A percentile compares a stretch with the other conserved stretches of the same genome.
These are phyloP conservation scores for Nilaparvata lugens DNA, from an alignment of 1,140 invertebrate species.

Conservation along the genomic window DNA sequence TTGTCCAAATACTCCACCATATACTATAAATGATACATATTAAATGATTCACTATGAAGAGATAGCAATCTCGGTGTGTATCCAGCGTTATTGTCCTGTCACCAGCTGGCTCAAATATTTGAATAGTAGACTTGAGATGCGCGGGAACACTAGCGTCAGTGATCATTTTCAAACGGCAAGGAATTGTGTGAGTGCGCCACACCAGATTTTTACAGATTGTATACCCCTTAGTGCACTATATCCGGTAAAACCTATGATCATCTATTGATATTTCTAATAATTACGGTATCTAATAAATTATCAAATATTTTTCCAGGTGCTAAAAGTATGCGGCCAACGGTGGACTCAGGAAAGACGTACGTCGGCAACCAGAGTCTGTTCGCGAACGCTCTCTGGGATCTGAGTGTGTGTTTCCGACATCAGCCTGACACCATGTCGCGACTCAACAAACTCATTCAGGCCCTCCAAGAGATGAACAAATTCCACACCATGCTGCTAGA, in stretches of 20 bases:
- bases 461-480: constrained; percentile 80
- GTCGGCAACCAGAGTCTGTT: constrained; percentile 76
- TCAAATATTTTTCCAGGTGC: constrained; percentile 42
- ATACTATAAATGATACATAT: no score
- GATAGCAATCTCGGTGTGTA: no score
- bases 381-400: constrained; percentile 72
- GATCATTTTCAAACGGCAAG: no score
- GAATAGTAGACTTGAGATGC: no score
- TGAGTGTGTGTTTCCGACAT: constrained; percentile 66
- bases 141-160: no score
- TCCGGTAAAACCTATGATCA: no score
- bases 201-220: constrained; percentile 5
- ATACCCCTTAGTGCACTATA: no score
- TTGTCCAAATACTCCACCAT: no score
- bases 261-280: constrained; percentile 6
- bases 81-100: no score
- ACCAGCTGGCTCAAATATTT: no score
- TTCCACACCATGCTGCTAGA: constrained; percentile 84
- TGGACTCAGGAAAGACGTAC: constrained; percentile 80
- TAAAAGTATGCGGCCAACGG: constrained; percentile 77
- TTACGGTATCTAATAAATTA: constrained; percentile 2
- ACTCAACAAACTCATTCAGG: constrained; percentile 63
- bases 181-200: no score
- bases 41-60: no score
- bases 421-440: constrained; percentile 56